These are phyloP conservation scores for Athripsodes cinereus DNA, from an alignment of 2,888 invertebrate genomes.

Conservation along the genomic window DNA sequence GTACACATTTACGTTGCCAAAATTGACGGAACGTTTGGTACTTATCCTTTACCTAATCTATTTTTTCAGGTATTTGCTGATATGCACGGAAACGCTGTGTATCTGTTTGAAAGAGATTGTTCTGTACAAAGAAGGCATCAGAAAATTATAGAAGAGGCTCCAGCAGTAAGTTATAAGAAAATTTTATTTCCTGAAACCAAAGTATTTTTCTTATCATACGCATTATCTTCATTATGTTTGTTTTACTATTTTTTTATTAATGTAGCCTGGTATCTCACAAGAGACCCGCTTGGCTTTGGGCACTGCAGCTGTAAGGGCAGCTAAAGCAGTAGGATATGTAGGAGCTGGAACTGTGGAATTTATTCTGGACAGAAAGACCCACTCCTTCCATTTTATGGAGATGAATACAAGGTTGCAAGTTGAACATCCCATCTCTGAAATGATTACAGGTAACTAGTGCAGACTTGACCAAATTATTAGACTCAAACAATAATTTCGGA, in stretches of 20 bases:
- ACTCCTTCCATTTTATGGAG: constrained; percentile 98
- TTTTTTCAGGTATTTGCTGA: constrained; percentile 72
- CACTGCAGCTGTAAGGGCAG: constrained; percentile 87
- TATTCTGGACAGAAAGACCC: constrained; percentile 78
- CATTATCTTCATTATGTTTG: no score
- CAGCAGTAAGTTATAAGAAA: constrained; percentile 62
- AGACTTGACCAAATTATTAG: not conserved
- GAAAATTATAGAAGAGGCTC: constrained; percentile 98
- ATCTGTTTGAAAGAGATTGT: constrained; percentile 96
- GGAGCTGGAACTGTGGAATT: constrained; percentile 99
- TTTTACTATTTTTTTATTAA: not conserved
- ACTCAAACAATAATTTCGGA: no score
- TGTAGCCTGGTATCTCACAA: constrained; percentile 75
- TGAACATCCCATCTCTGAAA: constrained; percentile 96
- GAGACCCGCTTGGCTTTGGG: constrained; percentile 74
- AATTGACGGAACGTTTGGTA: no score
- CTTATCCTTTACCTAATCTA: no score
- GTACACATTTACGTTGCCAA: no score
- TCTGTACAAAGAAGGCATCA: constrained; percentile 99
- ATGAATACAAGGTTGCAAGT: constrained; percentile 98
- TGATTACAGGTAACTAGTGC: constrained; percentile 79
- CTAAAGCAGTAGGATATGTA: constrained; percentile 91
- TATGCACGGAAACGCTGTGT: constrained; percentile 84
- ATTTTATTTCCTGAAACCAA: no score
- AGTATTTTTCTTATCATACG: no score